phyloP scores from a whole-genome alignment of 2,888 invertebrate species.

The Idaea dimidiata region DNA sequence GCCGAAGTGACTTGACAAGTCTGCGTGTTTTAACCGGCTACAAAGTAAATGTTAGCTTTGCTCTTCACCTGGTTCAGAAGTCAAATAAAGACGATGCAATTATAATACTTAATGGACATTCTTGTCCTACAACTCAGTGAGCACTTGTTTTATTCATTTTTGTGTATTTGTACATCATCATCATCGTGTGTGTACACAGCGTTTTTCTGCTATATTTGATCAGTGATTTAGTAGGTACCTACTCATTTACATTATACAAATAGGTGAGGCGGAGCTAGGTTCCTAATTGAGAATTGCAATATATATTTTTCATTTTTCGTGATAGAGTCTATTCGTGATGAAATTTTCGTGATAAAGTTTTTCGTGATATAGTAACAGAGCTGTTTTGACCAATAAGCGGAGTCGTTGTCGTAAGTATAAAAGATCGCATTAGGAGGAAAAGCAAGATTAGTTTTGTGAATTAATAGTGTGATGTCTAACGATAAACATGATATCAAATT shows the following conservation, averaged over 20 bases:
- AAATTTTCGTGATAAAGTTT: too few species aligned
- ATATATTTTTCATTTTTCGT: too few species aligned
- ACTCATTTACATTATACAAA: not conserved
- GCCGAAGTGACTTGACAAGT: conserved; percentile 30
- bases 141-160: not conserved
- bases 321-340: too few species aligned
- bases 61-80: conserved; percentile 49
- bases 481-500: conserved; percentile 38
- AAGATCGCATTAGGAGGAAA: not conserved
- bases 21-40: conserved; percentile 28
- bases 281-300: too few species aligned
- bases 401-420: not conserved
- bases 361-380: too few species aligned
- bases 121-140: conserved; percentile 4
- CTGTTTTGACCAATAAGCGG: too few species aligned
- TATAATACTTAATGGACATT: conserved; percentile 33
- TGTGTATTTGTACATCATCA: too few species aligned
- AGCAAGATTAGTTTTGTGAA: not conserved
- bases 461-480: conserved; percentile 3
- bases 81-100: conserved; percentile 47
- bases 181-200: not conserved
- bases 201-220: not conserved
- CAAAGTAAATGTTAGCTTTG: conserved; percentile 53
- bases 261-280: too few species aligned
- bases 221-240: not conserved